Evolutionary conservation across 2,113 vertebrate species (phyloP), one percentile per base, ranked within the genome.

Genomic region (Madoqua kirkii): DNA sequence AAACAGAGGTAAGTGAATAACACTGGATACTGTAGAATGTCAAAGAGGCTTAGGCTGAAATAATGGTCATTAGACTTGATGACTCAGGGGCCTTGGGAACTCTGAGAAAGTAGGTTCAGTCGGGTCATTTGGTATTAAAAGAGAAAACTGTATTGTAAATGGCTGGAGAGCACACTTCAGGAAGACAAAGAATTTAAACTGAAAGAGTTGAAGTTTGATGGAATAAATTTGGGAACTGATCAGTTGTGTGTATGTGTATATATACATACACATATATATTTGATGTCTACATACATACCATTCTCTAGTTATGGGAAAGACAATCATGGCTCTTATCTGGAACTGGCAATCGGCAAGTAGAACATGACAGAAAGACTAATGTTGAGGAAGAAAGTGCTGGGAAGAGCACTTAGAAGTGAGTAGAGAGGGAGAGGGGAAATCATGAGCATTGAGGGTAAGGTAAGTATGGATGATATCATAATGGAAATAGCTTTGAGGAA

Each of bases 131-230:
- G 59, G 62, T 91, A 52, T 14, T 88, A 57, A 81, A 31, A 84
- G 83, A 78, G 12, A 74, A 55, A 93, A 83, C 29, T 78, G 5
- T 82, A 82, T 57, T 87, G 12, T 83, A 87, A 45, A 33, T 25
- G 62, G 48, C 60, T 50, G 1, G 76, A 91, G 50, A 87, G 57
- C 4, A 78, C 31, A 50, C 19, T 87, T 93, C 29, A 93, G 74
- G 55, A 96, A 95, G 71, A 84, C 36, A 93, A 82, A 92, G 27
- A 59, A 91, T 88, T 91, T 93, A 40, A 40, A n/a, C 29, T 60
- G 67, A 78, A 84, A 95, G 21, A 82, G 40, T 83, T 91, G 48
- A 93, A 13, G 82, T 95, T 71, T 85, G 64, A 79, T 60, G 50
- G 50, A 85, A 71, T 60, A 95, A 52, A 87, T 36, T n/a, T 88